A percentile compares a stretch with the other conserved stretches of the same genome.
Conservation (phyloP, 2,888 invertebrate genomes). For the Chymomyza amoena region DNA sequence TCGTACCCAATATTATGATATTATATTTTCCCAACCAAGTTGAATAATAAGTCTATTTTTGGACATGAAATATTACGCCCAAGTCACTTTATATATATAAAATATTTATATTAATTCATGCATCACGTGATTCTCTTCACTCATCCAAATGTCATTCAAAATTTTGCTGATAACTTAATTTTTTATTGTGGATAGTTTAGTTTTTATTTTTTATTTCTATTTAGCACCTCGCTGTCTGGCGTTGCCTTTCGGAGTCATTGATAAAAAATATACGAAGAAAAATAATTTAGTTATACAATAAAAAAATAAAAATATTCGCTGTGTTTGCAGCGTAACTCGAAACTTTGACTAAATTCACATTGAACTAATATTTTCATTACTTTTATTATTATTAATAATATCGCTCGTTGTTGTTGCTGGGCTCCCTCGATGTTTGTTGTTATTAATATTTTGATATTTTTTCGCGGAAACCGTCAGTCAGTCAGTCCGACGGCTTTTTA, state of each 20-base stretch:
- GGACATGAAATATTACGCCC: neutral
- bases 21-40: neutral
- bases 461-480: slow-evolving; percentile 52
- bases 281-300: slow-evolving; percentile 37
- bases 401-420: slow-evolving; percentile 28
- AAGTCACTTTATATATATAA: neutral
- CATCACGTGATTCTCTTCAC: slow-evolving; percentile 52
- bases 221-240: slow-evolving; percentile 53
- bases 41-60: neutral
- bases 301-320: neutral
- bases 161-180: slow-evolving; percentile 29
- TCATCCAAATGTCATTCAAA: slow-evolving; percentile 1
- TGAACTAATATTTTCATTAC: slow-evolving; percentile 27
- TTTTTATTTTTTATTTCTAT: slow-evolving; percentile 4
- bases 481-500: slow-evolving; percentile 25
- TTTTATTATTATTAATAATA: slow-evolving; percentile 15
- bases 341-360: slow-evolving; percentile 25
- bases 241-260: slow-evolving; percentile 11
- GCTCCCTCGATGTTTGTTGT: slow-evolving; percentile 18
- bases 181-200: slow-evolving; percentile 7
- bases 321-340: slow-evolving; percentile 43
- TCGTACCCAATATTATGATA: no score
- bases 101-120: slow-evolving; percentile 34
- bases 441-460: slow-evolving; percentile 20
- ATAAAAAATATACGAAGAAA: slow-evolving; percentile 3